Percentiles rank a stretch among this genome's conserved stretches.
Conservation (phyloP, 2,113 vertebrate species). For the Circaetus cinerascens region DNA sequence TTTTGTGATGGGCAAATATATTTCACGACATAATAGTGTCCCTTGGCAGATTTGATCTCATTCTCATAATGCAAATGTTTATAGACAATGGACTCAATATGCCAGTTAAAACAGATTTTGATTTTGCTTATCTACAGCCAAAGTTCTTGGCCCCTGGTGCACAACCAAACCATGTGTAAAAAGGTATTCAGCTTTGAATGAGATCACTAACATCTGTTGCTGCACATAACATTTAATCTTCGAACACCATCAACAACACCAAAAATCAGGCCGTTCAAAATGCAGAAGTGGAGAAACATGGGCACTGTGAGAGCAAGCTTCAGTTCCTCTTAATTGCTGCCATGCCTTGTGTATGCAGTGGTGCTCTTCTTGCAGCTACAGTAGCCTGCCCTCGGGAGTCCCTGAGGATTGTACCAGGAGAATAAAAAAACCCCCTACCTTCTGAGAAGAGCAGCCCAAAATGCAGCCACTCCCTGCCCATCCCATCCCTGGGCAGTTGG, state of each 20-base stretch:
- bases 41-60: background rate
- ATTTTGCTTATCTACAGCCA: constrained; percentile 54
- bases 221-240: constrained; percentile 30
- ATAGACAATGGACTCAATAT: constrained; percentile 18
- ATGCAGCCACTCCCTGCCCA: background rate
- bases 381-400: background rate
- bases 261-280: background rate
- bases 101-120: constrained; percentile 52
- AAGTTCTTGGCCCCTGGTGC: constrained; percentile 29
- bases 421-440: background rate
- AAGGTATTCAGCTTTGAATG: constrained; percentile 37
- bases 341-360: background rate
- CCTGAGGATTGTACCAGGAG: background rate
- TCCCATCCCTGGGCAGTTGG: background rate
- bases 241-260: background rate
- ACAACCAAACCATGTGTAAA: constrained; percentile 38
- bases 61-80: constrained; percentile 31
- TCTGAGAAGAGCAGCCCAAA: background rate
- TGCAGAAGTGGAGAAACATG: background rate
- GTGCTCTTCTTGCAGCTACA: background rate
- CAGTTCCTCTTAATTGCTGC: background rate
- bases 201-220: constrained; percentile 57
- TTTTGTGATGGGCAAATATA: constrained; percentile 1
- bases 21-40: background rate
- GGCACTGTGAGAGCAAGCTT: background rate